Conservation (phyloP, 2,797 vertebrate species). For the Heteromormyrus szaboi region DNA sequence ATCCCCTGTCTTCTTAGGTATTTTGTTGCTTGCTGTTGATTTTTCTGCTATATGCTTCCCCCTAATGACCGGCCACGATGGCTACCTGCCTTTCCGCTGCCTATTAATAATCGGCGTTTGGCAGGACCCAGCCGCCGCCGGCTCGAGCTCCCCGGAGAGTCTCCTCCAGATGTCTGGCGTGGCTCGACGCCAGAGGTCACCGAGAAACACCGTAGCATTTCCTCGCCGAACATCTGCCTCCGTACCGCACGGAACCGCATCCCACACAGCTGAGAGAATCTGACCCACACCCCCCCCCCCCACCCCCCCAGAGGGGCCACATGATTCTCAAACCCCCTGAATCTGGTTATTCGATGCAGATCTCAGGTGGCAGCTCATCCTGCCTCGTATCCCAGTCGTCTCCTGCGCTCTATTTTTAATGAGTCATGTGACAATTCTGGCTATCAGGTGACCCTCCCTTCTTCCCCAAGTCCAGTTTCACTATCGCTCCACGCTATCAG, state of each 20-base stretch:
- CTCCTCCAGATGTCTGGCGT: not conserved
- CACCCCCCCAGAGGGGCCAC: not conserved
- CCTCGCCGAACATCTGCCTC: not conserved
- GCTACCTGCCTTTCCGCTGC: not conserved
- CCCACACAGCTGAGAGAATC: not conserved
- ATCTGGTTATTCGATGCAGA: not conserved
- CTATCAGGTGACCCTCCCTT: slow-evolving; percentile 7
- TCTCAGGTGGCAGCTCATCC: not conserved
- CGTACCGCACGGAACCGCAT: not conserved
- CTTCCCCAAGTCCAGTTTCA: not conserved
- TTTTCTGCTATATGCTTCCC: not conserved
- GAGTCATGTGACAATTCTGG: not conserved
- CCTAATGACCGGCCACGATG: not conserved
- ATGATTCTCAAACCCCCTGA: not conserved
- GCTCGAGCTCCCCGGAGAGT: not conserved
- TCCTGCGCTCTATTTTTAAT: slow-evolving; percentile 16
- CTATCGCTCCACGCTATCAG: not conserved
- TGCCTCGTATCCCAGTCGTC: not conserved
- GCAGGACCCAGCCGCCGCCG: not conserved
- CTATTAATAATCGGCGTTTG: not conserved
- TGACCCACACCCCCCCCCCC: not conserved
- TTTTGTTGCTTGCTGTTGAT: not conserved
- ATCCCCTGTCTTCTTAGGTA: not conserved
- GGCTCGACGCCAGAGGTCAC: not conserved
- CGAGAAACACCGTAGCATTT: not conserved